Percentiles rank a stretch among this genome's conserved stretches.
Evolutionary conservation across 23 tunicate genomes (phyloP).

Genomic region (Halocynthia roretzi): DNA sequence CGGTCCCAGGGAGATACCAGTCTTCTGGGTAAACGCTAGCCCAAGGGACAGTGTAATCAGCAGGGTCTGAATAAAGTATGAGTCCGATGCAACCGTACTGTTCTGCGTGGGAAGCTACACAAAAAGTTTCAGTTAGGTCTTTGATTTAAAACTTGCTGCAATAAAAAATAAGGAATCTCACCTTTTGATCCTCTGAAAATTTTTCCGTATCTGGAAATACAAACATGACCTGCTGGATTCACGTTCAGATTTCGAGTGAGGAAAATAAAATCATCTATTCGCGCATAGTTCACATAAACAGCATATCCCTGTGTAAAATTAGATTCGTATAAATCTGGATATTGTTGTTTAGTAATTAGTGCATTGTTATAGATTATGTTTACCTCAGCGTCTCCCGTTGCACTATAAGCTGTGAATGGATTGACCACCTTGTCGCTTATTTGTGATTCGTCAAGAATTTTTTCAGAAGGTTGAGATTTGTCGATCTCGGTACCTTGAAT

Average conservation of each 20-base stretch:
- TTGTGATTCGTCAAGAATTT: slow-evolving; percentile 45
- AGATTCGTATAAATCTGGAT: not conserved
- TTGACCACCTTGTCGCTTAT: slow-evolving; percentile 48
- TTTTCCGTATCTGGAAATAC: slow-evolving; percentile 75
- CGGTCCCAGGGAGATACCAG: slow-evolving; percentile 36
- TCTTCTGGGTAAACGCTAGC: slow-evolving; percentile 31
- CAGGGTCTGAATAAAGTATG: slow-evolving; percentile 38
- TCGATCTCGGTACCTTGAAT: slow-evolving; percentile 18
- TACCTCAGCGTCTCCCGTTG: slow-evolving; percentile 36
- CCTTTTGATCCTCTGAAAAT: slow-evolving; percentile 88
- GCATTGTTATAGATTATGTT: not conserved
- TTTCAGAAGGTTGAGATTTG: slow-evolving; percentile 48
- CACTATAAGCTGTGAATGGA: slow-evolving; percentile 69
- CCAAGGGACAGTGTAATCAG: slow-evolving; percentile 37
- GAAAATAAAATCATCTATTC: slow-evolving; percentile 59
- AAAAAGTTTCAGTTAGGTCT: not conserved
- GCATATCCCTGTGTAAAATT: slow-evolving; percentile 37
- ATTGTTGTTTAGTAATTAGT: not conserved
- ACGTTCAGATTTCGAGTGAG: slow-evolving; percentile 39
- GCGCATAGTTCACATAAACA: slow-evolving; percentile 75
- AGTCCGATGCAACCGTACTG: slow-evolving; percentile 33
- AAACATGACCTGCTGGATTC: slow-evolving; percentile 48
- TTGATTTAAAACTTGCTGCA: not conserved
- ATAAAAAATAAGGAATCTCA: not conserved
- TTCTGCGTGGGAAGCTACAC: slow-evolving; percentile 24